Conservation (phyloP, 2,888 invertebrate species). For the Lottia gigantea region DNA sequence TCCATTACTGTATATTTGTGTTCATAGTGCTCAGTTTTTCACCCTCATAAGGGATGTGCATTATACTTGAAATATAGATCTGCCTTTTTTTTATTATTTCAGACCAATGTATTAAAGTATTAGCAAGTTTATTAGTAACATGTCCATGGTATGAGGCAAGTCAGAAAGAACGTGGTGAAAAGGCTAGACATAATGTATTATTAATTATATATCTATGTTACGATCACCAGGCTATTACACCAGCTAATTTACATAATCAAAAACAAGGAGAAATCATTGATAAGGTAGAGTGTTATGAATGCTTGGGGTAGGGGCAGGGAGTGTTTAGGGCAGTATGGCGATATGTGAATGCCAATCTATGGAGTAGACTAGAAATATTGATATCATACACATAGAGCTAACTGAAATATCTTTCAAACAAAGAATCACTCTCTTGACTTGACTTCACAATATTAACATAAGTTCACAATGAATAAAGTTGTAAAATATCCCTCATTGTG, state of each 20-base stretch:
- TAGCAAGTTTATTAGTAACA: constrained; percentile 46
- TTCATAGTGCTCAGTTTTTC: background rate
- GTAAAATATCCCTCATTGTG: too few species aligned
- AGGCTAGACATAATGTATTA: constrained; percentile 57
- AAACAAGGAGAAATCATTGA: constrained; percentile 56
- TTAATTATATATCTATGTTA: constrained; percentile 51
- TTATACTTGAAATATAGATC: background rate
- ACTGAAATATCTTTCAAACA: too few species aligned
- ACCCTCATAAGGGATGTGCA: too few species aligned
- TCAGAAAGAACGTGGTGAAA: constrained; percentile 56
- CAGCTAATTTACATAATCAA: constrained; percentile 48
- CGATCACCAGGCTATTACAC: constrained; percentile 51
- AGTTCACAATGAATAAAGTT: too few species aligned
- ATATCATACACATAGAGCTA: too few species aligned
- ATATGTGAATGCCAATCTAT: too few species aligned
- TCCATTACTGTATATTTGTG: background rate
- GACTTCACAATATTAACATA: too few species aligned
- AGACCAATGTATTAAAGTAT: constrained; percentile 41
- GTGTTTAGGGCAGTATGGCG: too few species aligned
- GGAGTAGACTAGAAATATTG: too few species aligned
- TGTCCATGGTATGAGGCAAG: constrained; percentile 58
- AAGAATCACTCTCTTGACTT: too few species aligned
- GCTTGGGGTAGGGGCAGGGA: too few species aligned
- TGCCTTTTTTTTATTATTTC: constrained; percentile 9
- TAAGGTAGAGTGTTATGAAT: constrained; percentile 35